Conservation (phyloP, 1,140 invertebrate species). For the Cyclina sinensis region DNA sequence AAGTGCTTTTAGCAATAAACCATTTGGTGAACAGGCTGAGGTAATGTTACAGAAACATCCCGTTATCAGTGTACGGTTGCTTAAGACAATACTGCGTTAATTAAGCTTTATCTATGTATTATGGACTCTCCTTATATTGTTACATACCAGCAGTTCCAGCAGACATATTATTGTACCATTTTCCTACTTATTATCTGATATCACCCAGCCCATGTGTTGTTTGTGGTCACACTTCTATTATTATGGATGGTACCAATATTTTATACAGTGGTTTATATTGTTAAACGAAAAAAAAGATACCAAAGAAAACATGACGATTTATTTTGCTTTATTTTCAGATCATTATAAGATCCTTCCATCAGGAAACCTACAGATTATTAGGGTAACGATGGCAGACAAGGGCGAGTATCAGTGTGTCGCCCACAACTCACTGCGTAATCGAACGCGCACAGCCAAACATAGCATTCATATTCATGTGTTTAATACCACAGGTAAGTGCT, state of each 20-base stretch:
- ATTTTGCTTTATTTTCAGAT: slow-evolving; percentile 64
- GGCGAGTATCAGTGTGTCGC: slow-evolving; percentile 64
- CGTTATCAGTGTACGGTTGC: neutral
- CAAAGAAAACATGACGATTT: too few species aligned
- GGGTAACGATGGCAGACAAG: slow-evolving; percentile 39
- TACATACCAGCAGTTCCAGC: slow-evolving; percentile 7
- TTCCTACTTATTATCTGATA: neutral
- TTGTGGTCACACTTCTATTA: too few species aligned
- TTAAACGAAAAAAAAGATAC: too few species aligned
- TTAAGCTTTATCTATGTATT: neutral
- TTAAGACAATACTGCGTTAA: slow-evolving; percentile 19
- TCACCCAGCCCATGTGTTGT: neutral
- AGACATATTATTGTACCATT: slow-evolving; percentile 9
- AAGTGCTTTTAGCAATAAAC: neutral
- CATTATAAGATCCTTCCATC: slow-evolving; percentile 66
- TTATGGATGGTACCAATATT: too few species aligned
- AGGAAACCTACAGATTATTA: slow-evolving; percentile 57
- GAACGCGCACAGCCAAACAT: slow-evolving; percentile 57
- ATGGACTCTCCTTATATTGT: neutral
- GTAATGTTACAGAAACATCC: slow-evolving; percentile 10
- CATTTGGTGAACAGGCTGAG: neutral
- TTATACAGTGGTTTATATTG: too few species aligned
- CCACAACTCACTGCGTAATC: slow-evolving; percentile 43
- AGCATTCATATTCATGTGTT: slow-evolving; percentile 55
- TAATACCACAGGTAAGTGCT: slow-evolving; percentile 38